Percentiles rank a stretch among this genome's conserved stretches.
phyloP scores from a whole-genome alignment of 2,113 vertebrate genomes.

The Psettodes erumei region DNA sequence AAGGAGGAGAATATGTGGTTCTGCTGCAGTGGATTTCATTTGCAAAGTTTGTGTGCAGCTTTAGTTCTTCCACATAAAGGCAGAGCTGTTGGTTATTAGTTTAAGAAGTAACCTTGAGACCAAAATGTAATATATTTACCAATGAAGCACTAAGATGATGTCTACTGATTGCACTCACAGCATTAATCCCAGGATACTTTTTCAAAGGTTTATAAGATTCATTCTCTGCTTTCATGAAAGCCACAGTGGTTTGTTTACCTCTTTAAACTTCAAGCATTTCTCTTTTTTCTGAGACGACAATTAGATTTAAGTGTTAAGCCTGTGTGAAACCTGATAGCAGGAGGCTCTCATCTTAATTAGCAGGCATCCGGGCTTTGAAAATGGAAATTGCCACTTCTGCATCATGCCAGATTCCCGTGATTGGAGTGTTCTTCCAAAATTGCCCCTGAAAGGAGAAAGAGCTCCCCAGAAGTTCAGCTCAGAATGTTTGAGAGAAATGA shows the following conservation, averaged over 20 bases:
- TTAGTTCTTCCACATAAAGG: background rate
- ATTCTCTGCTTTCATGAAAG: background rate
- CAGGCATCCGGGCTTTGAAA: slow-evolving; percentile 48
- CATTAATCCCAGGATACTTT: background rate
- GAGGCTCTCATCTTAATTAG: slow-evolving; percentile 54
- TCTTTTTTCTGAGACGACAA: slow-evolving; percentile 27
- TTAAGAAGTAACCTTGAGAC: background rate
- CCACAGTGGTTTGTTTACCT: slow-evolving; percentile 8
- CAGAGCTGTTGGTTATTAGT: background rate
- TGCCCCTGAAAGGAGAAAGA: slow-evolving; percentile 2
- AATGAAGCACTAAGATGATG: background rate
- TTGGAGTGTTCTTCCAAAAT: slow-evolving; percentile 29
- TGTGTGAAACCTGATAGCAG: slow-evolving; percentile 36
- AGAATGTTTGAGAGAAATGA: background rate
- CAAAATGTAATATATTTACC: background rate
- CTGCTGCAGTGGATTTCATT: no score
- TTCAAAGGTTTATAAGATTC: background rate
- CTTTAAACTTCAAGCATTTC: slow-evolving; percentile 24
- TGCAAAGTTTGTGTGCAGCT: no score
- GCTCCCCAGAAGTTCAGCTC: slow-evolving; percentile 5
- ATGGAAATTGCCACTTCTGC: slow-evolving; percentile 50
- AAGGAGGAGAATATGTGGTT: no score
- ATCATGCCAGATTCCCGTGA: slow-evolving; percentile 30
- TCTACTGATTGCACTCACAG: background rate
- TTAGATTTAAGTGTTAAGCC: slow-evolving; percentile 46